These are phyloP conservation scores for Venustaconcha ellipsiformis DNA, from an alignment of 1,140 invertebrate species.

Conservation along the genomic window DNA sequence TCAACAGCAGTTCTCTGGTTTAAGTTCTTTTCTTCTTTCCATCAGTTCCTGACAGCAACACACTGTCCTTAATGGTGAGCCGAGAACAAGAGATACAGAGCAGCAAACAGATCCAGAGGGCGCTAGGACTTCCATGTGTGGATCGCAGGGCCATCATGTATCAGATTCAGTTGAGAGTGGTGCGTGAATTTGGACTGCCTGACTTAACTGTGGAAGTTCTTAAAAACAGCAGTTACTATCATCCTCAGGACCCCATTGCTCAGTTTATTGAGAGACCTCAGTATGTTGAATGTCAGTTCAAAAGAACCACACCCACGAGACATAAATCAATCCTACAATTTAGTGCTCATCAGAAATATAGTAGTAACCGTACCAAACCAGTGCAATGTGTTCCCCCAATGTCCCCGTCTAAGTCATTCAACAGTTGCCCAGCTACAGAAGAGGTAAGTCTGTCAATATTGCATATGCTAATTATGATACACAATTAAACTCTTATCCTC, in stretches of 20 bases:
- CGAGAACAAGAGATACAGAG: conserved; percentile 86
- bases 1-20: too few species aligned
- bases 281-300: conserved; percentile 13
- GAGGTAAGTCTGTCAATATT: not conserved
- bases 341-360: conserved; percentile 15
- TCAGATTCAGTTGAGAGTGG: conserved; percentile 87
- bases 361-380: conserved; percentile 28
- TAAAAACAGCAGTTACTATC: conserved; percentile 71
- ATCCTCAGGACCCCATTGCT: conserved; percentile 31
- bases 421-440: not conserved
- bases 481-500: too few species aligned
- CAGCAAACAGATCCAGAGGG: conserved; percentile 83
- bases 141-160: conserved; percentile 83
- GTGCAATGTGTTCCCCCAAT: conserved; percentile 38
- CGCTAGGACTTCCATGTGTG: conserved; percentile 80
- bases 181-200: conserved; percentile 93
- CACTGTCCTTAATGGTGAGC: conserved; percentile 83
- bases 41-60: conserved; percentile 80
- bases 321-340: conserved; percentile 29
- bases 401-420: conserved; percentile 24
- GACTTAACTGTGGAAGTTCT: conserved; percentile 90
- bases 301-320: conserved; percentile 10
- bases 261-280: conserved; percentile 16
- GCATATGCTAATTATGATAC: not conserved
- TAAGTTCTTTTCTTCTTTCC: conserved; percentile 12